Percentiles rank a stretch among this genome's conserved stretches.
phyloP scores from a whole-genome alignment of 2,888 invertebrate genomes.

The Pseudeuparius sepicola region DNA sequence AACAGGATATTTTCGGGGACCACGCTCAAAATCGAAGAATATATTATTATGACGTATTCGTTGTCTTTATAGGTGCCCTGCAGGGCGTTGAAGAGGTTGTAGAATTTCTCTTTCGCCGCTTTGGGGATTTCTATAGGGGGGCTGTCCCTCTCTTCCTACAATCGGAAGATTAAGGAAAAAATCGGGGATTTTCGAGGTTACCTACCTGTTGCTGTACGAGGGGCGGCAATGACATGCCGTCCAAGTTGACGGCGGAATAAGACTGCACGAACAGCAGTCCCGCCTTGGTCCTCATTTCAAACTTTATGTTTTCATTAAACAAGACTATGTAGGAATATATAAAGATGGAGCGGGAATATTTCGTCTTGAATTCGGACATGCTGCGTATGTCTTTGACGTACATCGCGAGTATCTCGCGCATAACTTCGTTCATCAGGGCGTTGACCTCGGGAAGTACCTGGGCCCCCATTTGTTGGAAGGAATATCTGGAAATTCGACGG shows the following conservation, averaged over 20 bases:
- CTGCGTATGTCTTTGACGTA: constrained; percentile 23
- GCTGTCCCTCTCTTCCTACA: neutral
- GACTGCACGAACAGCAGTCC: constrained; percentile 47
- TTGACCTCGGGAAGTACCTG: too few relatives aligned
- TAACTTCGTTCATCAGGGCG: constrained; percentile 22
- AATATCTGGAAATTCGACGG: too few relatives aligned
- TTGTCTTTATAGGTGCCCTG: constrained; percentile 4
- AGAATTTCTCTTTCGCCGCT: neutral
- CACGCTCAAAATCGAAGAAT: constrained; percentile 26
- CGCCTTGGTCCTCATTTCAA: constrained; percentile 56
- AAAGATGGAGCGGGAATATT: constrained; percentile 24
- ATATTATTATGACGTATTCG: constrained; percentile 26
- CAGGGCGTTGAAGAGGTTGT: neutral
- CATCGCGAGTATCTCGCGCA: constrained; percentile 24
- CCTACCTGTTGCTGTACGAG: too few relatives aligned
- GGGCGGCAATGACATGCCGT: too few relatives aligned
- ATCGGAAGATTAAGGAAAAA: neutral
- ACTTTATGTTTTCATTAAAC: constrained; percentile 44
- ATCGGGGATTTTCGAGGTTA: constrained; percentile 25
- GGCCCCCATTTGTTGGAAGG: too few relatives aligned
- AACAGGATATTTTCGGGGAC: constrained; percentile 23
- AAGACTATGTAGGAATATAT: constrained; percentile 28
- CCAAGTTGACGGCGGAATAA: constrained; percentile 32
- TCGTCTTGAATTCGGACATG: constrained; percentile 19
- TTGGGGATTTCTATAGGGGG: neutral